Evolutionary conservation across 2,113 vertebrate genomes (phyloP).

Genomic region (Calyptomena viridis): DNA sequence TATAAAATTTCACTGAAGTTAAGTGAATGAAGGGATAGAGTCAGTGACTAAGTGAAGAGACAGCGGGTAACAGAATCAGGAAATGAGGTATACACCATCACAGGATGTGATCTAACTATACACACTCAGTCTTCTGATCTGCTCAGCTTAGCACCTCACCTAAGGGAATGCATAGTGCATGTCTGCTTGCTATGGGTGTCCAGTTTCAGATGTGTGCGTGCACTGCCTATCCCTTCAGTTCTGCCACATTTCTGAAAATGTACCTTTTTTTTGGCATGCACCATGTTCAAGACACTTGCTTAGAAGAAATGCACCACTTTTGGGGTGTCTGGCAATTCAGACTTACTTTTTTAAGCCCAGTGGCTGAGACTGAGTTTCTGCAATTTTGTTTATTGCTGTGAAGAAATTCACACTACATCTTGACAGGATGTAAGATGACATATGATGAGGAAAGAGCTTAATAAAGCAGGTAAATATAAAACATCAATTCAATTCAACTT

Average conservation of each 20-base stretch:
- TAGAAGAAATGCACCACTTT: neutral
- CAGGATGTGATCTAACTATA: neutral
- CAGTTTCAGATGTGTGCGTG: neutral
- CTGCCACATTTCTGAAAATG: neutral
- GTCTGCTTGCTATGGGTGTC: accelerated
- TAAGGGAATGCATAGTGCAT: neutral
- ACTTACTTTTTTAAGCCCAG: neutral
- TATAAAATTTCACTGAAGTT: neutral
- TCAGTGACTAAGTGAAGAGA: neutral
- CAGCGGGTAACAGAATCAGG: neutral
- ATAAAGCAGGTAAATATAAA: constrained; percentile 14
- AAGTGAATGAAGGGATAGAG: neutral
- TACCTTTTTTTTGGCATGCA: accelerated
- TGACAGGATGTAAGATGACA: neutral
- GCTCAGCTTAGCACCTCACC: neutral
- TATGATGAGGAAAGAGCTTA: neutral
- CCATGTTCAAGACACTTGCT: neutral
- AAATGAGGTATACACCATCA: neutral
- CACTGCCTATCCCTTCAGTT: neutral
- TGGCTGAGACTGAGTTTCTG: neutral
- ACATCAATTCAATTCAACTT: neutral
- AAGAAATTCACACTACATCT: neutral
- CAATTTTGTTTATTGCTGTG: neutral
- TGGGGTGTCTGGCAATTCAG: neutral
- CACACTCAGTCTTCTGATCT: neutral